Percentiles rank a stretch among this genome's conserved stretches.
These are phyloP conservation scores for Dinomys branickii DNA, from an alignment of 2,113 vertebrate species.

Conservation along the genomic window DNA sequence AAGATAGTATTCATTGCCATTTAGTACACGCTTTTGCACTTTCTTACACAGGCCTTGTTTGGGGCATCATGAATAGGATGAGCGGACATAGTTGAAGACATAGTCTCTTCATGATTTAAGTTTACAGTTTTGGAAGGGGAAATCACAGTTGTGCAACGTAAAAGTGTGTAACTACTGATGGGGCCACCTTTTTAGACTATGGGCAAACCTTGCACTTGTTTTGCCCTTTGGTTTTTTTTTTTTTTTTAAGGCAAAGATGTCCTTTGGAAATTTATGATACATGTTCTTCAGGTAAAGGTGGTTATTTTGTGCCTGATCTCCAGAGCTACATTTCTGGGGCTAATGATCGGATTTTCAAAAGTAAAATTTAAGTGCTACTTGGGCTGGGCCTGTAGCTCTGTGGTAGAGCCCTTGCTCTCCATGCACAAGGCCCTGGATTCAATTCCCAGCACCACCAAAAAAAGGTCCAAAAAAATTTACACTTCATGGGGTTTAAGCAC, in stretches of 20 bases:
- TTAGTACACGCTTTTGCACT: neutral
- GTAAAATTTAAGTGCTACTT: neutral
- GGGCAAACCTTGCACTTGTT: neutral
- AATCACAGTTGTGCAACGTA: neutral
- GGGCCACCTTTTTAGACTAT: neutral
- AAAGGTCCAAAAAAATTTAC: neutral
- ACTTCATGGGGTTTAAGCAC: neutral
- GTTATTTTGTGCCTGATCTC: neutral
- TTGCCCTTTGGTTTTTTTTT: neutral
- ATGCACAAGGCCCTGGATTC: neutral
- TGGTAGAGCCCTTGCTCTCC: neutral
- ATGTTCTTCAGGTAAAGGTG: neutral
- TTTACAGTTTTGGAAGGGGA: neutral
- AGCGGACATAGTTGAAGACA: neutral
- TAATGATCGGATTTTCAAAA: slow-evolving; percentile 14
- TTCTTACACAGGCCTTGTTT: neutral
- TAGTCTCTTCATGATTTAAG: neutral
- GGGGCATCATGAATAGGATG: neutral
- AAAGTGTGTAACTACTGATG: neutral
- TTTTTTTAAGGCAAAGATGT: neutral
- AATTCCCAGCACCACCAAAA: neutral
- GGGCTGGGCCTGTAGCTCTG: neutral
- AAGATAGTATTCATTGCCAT: neutral
- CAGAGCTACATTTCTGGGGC: neutral
- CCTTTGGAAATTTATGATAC: neutral